A percentile compares a stretch with the other conserved stretches of the same genome.
Conservation (phyloP, 2,888 invertebrate species). For the Ornithoptera priamus region DNA sequence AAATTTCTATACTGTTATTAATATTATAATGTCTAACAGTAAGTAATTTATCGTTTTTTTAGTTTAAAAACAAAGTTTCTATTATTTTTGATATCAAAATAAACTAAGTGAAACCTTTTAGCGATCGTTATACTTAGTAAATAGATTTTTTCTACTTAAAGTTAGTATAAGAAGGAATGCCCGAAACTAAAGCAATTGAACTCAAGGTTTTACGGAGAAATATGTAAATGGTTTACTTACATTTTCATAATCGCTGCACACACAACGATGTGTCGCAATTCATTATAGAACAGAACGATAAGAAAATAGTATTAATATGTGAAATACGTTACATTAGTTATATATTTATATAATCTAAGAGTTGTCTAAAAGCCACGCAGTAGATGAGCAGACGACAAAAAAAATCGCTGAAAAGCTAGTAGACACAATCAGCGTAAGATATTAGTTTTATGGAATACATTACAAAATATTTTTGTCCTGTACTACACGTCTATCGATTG, state of each 20-base stretch:
- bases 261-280: slow-evolving; percentile 17
- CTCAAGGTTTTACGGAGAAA: slow-evolving; percentile 25
- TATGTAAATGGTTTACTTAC: slow-evolving; percentile 26
- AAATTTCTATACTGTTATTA: too few species aligned
- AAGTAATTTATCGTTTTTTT: too few species aligned
- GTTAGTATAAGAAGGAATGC: background rate
- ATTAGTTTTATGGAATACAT: too few species aligned
- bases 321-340: background rate
- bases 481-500: too few species aligned
- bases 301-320: slow-evolving; percentile 3
- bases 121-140: background rate
- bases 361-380: background rate
- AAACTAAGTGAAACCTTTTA: background rate
- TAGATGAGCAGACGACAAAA: too few species aligned
- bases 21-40: too few species aligned
- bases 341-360: background rate
- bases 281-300: slow-evolving; percentile 17
- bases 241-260: slow-evolving; percentile 23
- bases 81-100: too few species aligned
- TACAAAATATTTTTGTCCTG: too few species aligned
- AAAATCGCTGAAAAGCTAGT: too few species aligned
- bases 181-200: slow-evolving; percentile 11
- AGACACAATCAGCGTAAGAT: too few species aligned
- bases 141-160: background rate
- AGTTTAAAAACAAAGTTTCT: too few species aligned